Percentiles rank a stretch among this genome's conserved stretches.
Conservation (phyloP, 2,888 invertebrate genomes). For the Eledone cirrhosa region DNA sequence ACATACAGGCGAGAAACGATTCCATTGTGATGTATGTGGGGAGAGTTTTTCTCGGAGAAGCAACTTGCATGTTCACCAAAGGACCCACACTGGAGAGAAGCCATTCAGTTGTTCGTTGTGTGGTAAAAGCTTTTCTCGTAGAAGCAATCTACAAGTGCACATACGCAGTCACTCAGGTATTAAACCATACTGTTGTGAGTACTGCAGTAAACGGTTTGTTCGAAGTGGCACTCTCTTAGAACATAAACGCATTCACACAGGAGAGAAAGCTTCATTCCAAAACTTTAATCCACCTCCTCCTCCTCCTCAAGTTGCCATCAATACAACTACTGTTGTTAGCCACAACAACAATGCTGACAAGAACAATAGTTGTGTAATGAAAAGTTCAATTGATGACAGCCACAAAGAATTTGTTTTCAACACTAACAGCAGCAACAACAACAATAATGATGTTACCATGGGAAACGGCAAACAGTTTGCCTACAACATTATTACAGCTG, state of each 20-base stretch:
- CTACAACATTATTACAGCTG: too few species aligned
- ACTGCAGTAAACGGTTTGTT: conserved; percentile 1
- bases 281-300: neutral
- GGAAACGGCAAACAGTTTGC: neutral
- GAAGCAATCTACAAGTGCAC: conserved; percentile 8
- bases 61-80: conserved; percentile 9
- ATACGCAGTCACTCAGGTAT: conserved; percentile 7
- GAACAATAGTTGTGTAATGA: neutral
- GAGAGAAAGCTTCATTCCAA: neutral
- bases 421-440: neutral
- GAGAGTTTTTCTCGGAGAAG: conserved; percentile 17
- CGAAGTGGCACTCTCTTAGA: neutral
- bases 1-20: conserved; percentile 7
- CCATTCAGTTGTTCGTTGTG: conserved; percentile 12
- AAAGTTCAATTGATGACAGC: neutral
- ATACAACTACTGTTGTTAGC: neutral
- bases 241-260: neutral
- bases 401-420: neutral
- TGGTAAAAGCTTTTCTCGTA: neutral
- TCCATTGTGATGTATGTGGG: neutral
- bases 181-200: conserved; percentile 15
- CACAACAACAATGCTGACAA: neutral
- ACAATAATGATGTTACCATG: neutral
- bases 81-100: neutral
- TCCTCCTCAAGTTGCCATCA: too few species aligned